Evolutionary conservation across 1,140 invertebrate genomes (phyloP), one percentile per base, ranked within the genome.

Genomic region (Diuraphis noxia): DNA sequence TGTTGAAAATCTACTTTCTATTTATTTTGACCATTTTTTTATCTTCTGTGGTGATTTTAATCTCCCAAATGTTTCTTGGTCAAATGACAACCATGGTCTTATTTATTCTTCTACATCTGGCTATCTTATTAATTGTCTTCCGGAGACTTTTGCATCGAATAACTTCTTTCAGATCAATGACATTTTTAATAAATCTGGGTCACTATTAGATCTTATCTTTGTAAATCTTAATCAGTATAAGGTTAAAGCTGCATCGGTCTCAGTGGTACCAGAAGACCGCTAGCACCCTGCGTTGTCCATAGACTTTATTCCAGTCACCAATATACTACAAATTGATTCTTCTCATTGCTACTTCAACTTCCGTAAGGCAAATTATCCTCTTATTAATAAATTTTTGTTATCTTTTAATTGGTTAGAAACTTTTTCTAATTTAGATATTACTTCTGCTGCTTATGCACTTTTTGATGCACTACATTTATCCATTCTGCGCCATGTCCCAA

Each of bases 81-180:
- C 41, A 0, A 43, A 85, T 85, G 41, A 85, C 30, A 17, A 10
- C 82, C 7, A 43, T 85, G 82, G 25, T 85, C 41, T 85, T 0
- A 46, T 43, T 46, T 85, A 85, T 46, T 85, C 82, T 43, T 46
- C 30, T 85, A 46, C 82, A 2, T 46, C 40, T 43, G 82, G 25
- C 10, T 85, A 0, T 85, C 82, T 3, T 86, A 86, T 49, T 25
- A 34, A 86, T 86, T 86, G 30, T 49, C 40, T 49, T 49, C 84
- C 43, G 10, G 84, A 86, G n/a, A 49, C 13, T 86, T 86, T 86
- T 49, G n/a, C 84, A 49, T 43, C n/a, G 3, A n/a, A 86, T 49
- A 86, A 86, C n/a, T 86, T 86, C 43, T 86, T 86, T 49, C 84
- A 86, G n/a, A 49, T 85, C 25, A 85, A 85, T 25, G 9, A 85